Conservation (phyloP, 2,797 vertebrate genomes). For the Dendrocincla fuliginosa region DNA sequence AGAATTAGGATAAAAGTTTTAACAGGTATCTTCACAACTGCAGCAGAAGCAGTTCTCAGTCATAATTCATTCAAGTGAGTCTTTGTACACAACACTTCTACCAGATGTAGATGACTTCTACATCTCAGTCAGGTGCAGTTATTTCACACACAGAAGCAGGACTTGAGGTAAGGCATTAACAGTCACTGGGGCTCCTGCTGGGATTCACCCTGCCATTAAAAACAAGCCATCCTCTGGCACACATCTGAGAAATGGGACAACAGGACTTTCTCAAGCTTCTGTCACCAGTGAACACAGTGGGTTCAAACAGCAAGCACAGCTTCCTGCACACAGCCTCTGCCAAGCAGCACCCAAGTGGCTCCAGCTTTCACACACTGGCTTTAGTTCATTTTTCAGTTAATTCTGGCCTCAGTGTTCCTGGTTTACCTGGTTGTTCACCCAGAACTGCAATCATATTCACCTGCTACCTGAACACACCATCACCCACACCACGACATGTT, state of each 20-base stretch:
- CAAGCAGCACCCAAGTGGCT: accelerated
- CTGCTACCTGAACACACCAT: background rate
- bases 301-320: background rate
- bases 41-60: background rate
- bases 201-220: background rate
- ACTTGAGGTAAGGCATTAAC: background rate
- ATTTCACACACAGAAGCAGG: background rate
- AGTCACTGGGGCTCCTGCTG: background rate
- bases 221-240: background rate
- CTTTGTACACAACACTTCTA: background rate
- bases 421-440: accelerated
- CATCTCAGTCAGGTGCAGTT: background rate
- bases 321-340: background rate
- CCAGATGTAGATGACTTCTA: background rate
- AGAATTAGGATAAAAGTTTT: background rate
- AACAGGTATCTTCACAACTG: background rate
- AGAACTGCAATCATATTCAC: background rate
- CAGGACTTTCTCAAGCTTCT: accelerated
- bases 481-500: background rate
- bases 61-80: background rate
- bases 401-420: background rate
- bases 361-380: background rate
- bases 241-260: background rate
- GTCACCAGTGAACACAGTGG: background rate
- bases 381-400: background rate